phyloP scores from a whole-genome alignment of 1,140 invertebrate species.

The Cylas formicarius region DNA sequence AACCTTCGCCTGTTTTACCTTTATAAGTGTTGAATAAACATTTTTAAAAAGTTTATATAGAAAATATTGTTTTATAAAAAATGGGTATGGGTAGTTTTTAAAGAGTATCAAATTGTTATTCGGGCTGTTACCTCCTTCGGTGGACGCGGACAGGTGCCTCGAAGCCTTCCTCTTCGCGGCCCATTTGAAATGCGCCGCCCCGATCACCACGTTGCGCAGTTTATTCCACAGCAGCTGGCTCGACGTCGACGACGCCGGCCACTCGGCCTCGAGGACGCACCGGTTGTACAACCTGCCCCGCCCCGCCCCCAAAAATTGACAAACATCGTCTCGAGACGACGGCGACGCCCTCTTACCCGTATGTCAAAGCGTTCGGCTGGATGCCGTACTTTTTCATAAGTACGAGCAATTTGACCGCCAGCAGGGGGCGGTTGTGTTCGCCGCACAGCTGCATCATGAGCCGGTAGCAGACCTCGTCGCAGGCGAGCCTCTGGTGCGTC shows the following conservation, averaged over 20 bases:
- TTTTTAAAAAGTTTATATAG: too few relatives aligned
- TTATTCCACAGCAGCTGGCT: slow-evolving; percentile 89
- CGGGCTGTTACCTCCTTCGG: slow-evolving; percentile 41
- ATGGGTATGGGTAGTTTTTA: too few relatives aligned
- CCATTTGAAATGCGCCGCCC: slow-evolving; percentile 76
- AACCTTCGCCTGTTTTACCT: too few relatives aligned
- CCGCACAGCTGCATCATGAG: slow-evolving; percentile 99
- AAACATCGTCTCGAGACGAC: not conserved
- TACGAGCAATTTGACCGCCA: slow-evolving; percentile 91
- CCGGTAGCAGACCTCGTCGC: slow-evolving; percentile 95
- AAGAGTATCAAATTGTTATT: not conserved
- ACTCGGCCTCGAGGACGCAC: slow-evolving; percentile 86
- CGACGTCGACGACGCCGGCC: slow-evolving; percentile 70
- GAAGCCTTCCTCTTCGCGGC: slow-evolving; percentile 56
- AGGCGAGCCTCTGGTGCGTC: slow-evolving; percentile 71
- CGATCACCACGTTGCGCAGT: slow-evolving; percentile 83
- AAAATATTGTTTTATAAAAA: too few relatives aligned
- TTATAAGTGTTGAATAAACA: too few relatives aligned
- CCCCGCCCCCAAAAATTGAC: slow-evolving; percentile 5
- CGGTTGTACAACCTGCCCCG: slow-evolving; percentile 52
- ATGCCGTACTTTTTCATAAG: slow-evolving; percentile 93
- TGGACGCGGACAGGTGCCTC: slow-evolving; percentile 42
- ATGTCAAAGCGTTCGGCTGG: slow-evolving; percentile 96
- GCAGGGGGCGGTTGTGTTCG: slow-evolving; percentile 82
- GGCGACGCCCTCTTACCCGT: slow-evolving; percentile 57